Evolutionary conservation across 2,113 vertebrate genomes (phyloP).

Genomic region (zebrafish (Danio rerio)): GRCz12tu NC_133191.1:36762001-36762500

Average conservation of each 20-base stretch:
- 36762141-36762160: constrained; percentile 69
- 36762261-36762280: constrained; percentile 68
- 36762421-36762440: constrained; percentile 79
- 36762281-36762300: constrained; percentile 62
- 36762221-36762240: constrained; percentile 66
- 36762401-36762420: constrained; percentile 75
- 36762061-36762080: constrained; percentile 89
- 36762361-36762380: constrained; percentile 77
- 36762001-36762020: constrained; percentile 86
- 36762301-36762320: constrained; percentile 65
- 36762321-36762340: constrained; percentile 57
- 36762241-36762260: constrained; percentile 48
- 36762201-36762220: constrained; percentile 62
- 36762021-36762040: constrained; percentile 91
- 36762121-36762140: constrained; percentile 80
- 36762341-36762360: constrained; percentile 70
- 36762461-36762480: constrained; percentile 80
- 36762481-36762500: constrained; percentile 73
- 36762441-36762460: constrained; percentile 79
- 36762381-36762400: constrained; percentile 65
- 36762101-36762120: constrained; percentile 79
- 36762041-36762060: constrained; percentile 93
- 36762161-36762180: constrained; percentile 75
- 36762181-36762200: constrained; percentile 72
- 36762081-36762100: constrained; percentile 73